phyloP scores from a whole-genome alignment of 2,888 invertebrate genomes.

The Chelonus formosanus region DNA sequence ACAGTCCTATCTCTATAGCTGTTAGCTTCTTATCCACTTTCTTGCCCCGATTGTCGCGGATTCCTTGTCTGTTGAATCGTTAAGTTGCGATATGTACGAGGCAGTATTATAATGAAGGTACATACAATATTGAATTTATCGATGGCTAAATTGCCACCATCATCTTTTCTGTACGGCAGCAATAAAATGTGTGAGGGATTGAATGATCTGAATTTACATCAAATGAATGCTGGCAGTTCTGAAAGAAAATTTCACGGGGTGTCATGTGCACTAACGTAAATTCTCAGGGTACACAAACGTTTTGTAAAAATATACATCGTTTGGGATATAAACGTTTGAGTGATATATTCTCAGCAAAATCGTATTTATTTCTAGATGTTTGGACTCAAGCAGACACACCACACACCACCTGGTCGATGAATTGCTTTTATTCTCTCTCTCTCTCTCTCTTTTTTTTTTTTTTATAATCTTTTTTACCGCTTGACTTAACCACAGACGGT shows the following conservation, averaged over 20 bases:
- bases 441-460: constrained; percentile 4
- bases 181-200: constrained; percentile 9
- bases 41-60: constrained; percentile 35
- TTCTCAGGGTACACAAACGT: constrained; percentile 7
- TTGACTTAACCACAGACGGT: background rate
- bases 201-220: constrained; percentile 18
- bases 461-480: constrained; percentile 1
- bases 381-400: constrained; percentile 18
- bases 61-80: constrained; percentile 27
- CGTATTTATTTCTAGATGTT: constrained; percentile 30
- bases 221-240: background rate
- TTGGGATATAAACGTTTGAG: constrained; percentile 26
- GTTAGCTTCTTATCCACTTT: constrained; percentile 36
- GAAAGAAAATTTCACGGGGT: constrained; percentile 3
- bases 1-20: constrained; percentile 30
- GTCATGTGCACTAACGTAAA: constrained; percentile 10
- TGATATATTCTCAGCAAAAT: constrained; percentile 19
- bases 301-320: constrained; percentile 21
- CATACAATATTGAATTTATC: constrained; percentile 3
- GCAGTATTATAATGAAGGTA: background rate
- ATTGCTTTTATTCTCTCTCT: background rate
- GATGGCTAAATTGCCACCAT: background rate
- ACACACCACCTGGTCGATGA: constrained; percentile 23
- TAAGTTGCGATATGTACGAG: constrained; percentile 30
- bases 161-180: constrained; percentile 2